phyloP scores from a whole-genome alignment of 1,140 invertebrate species.

The Zelostemma sp. region DNA sequence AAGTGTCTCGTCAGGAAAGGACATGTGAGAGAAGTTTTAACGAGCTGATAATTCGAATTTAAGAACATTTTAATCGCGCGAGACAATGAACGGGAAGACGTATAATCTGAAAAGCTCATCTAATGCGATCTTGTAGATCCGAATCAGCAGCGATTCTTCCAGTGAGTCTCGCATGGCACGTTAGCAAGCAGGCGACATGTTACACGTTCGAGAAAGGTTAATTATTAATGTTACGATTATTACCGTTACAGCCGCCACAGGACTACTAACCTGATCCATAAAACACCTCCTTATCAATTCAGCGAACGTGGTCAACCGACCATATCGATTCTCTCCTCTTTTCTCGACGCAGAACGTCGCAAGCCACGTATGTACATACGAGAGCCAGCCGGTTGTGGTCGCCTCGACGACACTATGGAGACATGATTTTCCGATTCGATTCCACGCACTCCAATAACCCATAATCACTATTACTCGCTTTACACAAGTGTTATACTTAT shows the following conservation, averaged over 20 bases:
- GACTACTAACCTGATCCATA: conserved; percentile 50
- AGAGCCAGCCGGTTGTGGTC: conserved; percentile 20
- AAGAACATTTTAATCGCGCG: not conserved
- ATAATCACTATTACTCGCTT: conserved; percentile 27
- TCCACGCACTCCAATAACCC: conserved; percentile 39
- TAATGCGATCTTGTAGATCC: conserved; percentile 43
- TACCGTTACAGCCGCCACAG: conserved; percentile 53
- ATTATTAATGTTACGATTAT: conserved; percentile 63
- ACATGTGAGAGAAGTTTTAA: conserved; percentile 1
- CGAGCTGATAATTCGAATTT: conserved; percentile 2
- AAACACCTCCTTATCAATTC: conserved; percentile 56
- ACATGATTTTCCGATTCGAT: conserved; percentile 41
- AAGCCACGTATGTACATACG: conserved; percentile 24
- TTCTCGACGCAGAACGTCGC: conserved; percentile 33
- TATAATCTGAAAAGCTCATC: conserved; percentile 41
- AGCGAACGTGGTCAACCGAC: conserved; percentile 48
- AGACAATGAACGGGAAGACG: conserved; percentile 3
- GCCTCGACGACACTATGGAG: conserved; percentile 42
- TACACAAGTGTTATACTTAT: conserved; percentile 12
- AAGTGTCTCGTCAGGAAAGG: not conserved
- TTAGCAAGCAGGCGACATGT: conserved; percentile 44
- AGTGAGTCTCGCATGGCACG: conserved; percentile 46
- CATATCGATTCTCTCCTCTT: conserved; percentile 42
- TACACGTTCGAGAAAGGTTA: conserved; percentile 49
- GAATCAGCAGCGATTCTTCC: conserved; percentile 53